phyloP scores from a whole-genome alignment of 1,140 invertebrate species.

The Drosophila micromelanica region DNA sequence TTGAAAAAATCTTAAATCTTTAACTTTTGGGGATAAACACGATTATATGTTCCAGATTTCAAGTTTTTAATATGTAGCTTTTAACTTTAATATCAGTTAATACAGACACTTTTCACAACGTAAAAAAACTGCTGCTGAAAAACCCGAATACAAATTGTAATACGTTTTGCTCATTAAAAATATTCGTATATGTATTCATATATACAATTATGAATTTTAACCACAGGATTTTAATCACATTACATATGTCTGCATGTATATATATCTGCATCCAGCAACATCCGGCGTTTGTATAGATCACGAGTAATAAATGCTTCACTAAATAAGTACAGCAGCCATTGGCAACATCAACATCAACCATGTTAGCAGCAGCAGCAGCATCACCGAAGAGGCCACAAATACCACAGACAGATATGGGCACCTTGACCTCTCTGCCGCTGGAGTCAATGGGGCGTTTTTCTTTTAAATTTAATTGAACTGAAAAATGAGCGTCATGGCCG shows the following conservation, averaged over 20 bases:
- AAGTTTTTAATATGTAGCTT: too few species aligned
- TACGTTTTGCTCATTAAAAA: too few species aligned
- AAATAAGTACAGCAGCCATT: conserved; percentile 24
- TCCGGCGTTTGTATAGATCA: conserved; percentile 17
- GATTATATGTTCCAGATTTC: too few species aligned
- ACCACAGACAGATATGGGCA: conserved; percentile 41
- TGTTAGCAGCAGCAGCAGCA: conserved; percentile 4
- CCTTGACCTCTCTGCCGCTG: conserved; percentile 58
- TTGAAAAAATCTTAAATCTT: too few species aligned
- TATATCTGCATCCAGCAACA: neutral
- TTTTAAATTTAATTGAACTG: conserved; percentile 54
- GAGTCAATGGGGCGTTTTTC: conserved; percentile 53
- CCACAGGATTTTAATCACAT: neutral
- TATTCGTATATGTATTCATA: too few species aligned
- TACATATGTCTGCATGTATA: too few species aligned
- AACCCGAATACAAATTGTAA: too few species aligned
- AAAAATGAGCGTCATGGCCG: conserved; percentile 35
- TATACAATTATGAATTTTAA: neutral
- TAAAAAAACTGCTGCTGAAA: too few species aligned
- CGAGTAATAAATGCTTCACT: conserved; percentile 19
- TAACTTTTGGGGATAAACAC: too few species aligned
- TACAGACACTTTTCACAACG: too few species aligned
- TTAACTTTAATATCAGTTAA: too few species aligned
- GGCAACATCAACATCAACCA: conserved; percentile 12
- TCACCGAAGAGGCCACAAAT: conserved; percentile 9